phyloP scores from a whole-genome alignment of 2,888 invertebrate genomes.

The Arenicola marina region DNA sequence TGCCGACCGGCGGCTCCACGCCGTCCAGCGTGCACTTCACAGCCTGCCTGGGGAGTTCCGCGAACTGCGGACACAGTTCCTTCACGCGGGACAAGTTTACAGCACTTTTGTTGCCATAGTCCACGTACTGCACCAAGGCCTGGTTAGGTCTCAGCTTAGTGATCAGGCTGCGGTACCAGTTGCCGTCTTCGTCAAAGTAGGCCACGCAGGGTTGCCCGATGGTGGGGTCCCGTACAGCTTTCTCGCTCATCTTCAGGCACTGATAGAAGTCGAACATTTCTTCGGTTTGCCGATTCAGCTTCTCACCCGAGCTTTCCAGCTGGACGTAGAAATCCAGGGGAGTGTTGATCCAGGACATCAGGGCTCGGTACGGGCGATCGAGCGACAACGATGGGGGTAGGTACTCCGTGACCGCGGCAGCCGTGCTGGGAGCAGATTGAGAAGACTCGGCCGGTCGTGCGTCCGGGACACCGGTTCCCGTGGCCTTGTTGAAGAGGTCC shows the following conservation, averaged over 20 bases:
- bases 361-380: slow-evolving; percentile 16
- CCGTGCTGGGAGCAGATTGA: not conserved
- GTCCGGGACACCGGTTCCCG: not conserved
- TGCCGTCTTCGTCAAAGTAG: slow-evolving; percentile 68
- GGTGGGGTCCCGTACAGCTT: slow-evolving; percentile 61
- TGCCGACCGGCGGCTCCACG: not conserved
- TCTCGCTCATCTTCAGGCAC: slow-evolving; percentile 53
- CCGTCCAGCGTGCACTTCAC: slow-evolving; percentile 40
- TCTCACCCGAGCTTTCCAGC: slow-evolving; percentile 29
- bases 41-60: slow-evolving; percentile 44
- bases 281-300: slow-evolving; percentile 32
- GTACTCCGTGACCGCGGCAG: not conserved
- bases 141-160: slow-evolving; percentile 1
- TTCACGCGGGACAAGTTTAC: slow-evolving; percentile 40
- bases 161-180: slow-evolving; percentile 66
- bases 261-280: slow-evolving; percentile 34
- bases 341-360: slow-evolving; percentile 22
- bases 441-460: not conserved
- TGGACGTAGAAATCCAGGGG: slow-evolving; percentile 42
- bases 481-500: not conserved
- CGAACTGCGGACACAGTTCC: slow-evolving; percentile 42
- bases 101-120: slow-evolving; percentile 53
- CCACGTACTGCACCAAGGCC: slow-evolving; percentile 52
- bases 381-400: not conserved
- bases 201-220: slow-evolving; percentile 73